Evolutionary conservation across 2,888 invertebrate genomes (phyloP), one percentile per base, ranked within the genome.

Genomic region (Schrankia costaestrigalis): DNA sequence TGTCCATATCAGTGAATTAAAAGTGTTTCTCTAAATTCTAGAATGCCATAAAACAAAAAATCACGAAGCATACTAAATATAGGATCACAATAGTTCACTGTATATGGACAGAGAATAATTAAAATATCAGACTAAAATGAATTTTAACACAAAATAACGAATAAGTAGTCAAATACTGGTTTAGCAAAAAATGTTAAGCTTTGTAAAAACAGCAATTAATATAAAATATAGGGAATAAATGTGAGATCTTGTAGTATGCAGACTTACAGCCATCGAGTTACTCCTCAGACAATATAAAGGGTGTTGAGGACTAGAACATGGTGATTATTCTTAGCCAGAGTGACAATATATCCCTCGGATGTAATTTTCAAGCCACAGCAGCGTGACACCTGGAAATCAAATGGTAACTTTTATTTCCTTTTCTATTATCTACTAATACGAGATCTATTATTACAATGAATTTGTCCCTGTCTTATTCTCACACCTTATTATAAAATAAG

Each of bases 311-410:
- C 96, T 85, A 98, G 93, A 71, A 98, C 98, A 87, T 98, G 97
- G 89, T 98, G 98, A 90, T 98, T 98, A 90, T 98, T 98, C 90
- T 98, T 98, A 78, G 98, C 98, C 89, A 98, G 89, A 54, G 98
- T 97, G 61, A 97, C 96, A 64, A 98, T 95, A 84, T 96, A 97
- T 59, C 98, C 98, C 84, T 98, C 97, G 11, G 96, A 95, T 37
- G 98, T 98, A 70, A 98, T 97, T 90, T 98, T 98, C 72, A 98
- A 90, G 49, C 98, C 98, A 80, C 98, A 98, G 90, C 98, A 98
- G 70, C 98, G 95, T 54, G 97, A 97, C 51, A 98, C 98, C 95
- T 98, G 89, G n/a, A 79, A 79, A 9, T 36, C 6, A 5, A 21
- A 21, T 3, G 3, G n/a, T n/a, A 21, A n/a, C n/a, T 21, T 7